These are phyloP conservation scores for Caenorhabditis drosophilae DNA, from an alignment of 2,888 invertebrate genomes.

Conservation along the genomic window DNA sequence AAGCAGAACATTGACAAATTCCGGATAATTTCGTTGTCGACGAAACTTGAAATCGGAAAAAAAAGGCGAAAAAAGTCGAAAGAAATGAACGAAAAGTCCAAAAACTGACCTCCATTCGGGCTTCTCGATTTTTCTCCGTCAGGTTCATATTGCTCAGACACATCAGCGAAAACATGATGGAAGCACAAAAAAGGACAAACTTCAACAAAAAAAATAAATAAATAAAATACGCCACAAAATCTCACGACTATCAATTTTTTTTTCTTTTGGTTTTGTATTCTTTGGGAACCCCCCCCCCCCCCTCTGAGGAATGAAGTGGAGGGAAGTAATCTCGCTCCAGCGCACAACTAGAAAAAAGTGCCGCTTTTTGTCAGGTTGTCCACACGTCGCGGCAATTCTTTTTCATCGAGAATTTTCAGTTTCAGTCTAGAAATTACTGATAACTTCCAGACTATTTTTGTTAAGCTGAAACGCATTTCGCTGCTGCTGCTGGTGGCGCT, in stretches of 20 bases:
- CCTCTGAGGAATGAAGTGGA: neutral
- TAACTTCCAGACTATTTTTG: too few species aligned
- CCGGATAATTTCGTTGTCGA: slow-evolving; percentile 32
- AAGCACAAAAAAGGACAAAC: neutral
- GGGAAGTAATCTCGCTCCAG: neutral
- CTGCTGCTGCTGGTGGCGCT: too few species aligned
- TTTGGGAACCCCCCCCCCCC: neutral
- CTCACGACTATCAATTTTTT: neutral
- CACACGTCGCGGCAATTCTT: too few species aligned
- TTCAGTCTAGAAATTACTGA: too few species aligned
- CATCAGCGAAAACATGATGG: neutral
- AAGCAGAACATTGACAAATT: slow-evolving; percentile 27
- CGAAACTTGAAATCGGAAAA: too few species aligned
- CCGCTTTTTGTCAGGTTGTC: too few species aligned
- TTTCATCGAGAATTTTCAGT: too few species aligned
- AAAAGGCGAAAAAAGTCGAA: too few species aligned
- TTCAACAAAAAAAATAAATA: too few species aligned
- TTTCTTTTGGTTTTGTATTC: neutral
- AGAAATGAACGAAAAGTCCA: neutral
- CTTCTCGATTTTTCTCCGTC: slow-evolving; percentile 28
- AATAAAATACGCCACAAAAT: too few species aligned
- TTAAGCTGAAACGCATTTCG: too few species aligned
- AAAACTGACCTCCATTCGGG: slow-evolving; percentile 17
- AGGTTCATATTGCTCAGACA: slow-evolving; percentile 27
- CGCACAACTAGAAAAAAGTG: neutral